Conservation (phyloP, 2,797 vertebrate species). For the Smutsia gigantea region DNA sequence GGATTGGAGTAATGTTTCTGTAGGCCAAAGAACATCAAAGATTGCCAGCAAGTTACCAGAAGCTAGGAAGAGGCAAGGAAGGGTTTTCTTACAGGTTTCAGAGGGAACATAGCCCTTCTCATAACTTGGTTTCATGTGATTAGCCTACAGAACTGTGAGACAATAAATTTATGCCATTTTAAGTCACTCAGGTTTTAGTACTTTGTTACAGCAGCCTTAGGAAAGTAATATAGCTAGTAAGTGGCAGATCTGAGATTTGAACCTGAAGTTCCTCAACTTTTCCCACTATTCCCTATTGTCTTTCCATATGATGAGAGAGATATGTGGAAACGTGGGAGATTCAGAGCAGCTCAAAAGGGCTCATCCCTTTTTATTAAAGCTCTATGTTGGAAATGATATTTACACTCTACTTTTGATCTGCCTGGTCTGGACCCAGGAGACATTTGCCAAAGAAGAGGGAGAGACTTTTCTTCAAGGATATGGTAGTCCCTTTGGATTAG, state of each 20-base stretch:
- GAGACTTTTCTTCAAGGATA: conserved; percentile 45
- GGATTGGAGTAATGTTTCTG: neutral
- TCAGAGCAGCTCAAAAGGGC: conserved; percentile 6
- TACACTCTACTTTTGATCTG: conserved; percentile 18
- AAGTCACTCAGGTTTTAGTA: conserved; percentile 24
- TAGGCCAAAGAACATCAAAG: conserved; percentile 9
- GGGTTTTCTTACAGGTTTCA: neutral
- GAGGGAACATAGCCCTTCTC: neutral
- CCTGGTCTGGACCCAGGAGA: conserved; percentile 14
- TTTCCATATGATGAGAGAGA: neutral
- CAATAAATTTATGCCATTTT: neutral
- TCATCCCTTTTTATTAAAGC: neutral
- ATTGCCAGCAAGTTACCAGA: neutral
- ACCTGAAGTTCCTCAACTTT: neutral
- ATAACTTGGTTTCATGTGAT: neutral
- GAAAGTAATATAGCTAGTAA: neutral
- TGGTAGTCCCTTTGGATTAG: neutral
- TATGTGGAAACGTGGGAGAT: conserved; percentile 3
- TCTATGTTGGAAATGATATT: neutral
- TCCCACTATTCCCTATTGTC: neutral
- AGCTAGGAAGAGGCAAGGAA: conserved; percentile 12
- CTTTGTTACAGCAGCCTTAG: conserved; percentile 35
- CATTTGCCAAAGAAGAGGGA: conserved; percentile 24
- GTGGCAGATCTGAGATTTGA: conserved; percentile 37
- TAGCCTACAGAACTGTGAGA: neutral